phyloP scores from a whole-genome alignment of 2,113 vertebrate species.

The Benitochromis conjunctus region DNA sequence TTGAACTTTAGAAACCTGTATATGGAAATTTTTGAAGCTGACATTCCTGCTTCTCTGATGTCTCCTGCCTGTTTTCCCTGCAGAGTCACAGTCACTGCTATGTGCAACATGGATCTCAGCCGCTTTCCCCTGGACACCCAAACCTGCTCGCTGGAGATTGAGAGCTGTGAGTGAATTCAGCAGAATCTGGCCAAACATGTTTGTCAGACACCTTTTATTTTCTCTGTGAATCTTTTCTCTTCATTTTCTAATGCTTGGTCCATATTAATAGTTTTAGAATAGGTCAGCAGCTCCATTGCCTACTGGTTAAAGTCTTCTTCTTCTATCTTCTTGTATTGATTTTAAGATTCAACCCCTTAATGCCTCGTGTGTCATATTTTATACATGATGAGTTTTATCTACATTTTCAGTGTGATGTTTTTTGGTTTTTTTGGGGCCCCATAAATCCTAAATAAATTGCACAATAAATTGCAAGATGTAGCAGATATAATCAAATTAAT shows the following conservation, averaged over 20 bases:
- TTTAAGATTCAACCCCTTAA: no score
- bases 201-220: background rate
- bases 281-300: no score
- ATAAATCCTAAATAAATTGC: no score
- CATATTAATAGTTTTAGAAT: background rate
- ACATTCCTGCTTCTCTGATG: background rate
- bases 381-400: no score
- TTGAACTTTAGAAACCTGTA: background rate
- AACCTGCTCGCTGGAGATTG: slow-evolving; percentile 95
- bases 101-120: slow-evolving; percentile 99
- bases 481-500: no score
- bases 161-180: slow-evolving; percentile 89
- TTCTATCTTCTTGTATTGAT: no score
- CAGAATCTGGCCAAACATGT: background rate
- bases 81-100: slow-evolving; percentile 95
- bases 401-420: no score
- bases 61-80: slow-evolving; percentile 35
- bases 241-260: background rate
- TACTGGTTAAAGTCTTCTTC: no score
- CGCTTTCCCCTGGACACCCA: slow-evolving; percentile 96
- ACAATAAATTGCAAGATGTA: no score
- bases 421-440: no score
- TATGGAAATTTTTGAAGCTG: background rate
- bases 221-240: background rate
- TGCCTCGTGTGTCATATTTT: no score